A percentile compares a stretch with the other conserved stretches of the same genome.
Conservation (phyloP, 2,113 vertebrate species). For the Chloropsis hardwickii region DNA sequence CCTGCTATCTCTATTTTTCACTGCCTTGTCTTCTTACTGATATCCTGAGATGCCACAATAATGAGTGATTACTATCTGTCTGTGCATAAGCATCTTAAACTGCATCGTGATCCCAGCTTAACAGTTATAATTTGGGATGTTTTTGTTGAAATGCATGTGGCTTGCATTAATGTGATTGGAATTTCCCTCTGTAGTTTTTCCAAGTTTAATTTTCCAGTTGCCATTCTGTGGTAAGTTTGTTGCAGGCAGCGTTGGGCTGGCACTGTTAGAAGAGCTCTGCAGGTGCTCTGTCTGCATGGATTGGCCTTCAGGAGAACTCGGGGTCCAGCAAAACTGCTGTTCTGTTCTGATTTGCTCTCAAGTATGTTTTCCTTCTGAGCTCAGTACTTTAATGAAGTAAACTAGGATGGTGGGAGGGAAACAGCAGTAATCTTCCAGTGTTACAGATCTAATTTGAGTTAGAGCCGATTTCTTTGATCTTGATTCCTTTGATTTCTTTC, state of each 20-base stretch:
- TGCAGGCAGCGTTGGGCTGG: accelerated
- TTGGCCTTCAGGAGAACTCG: background rate
- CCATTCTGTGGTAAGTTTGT: background rate
- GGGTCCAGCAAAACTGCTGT: background rate
- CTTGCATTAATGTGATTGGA: background rate
- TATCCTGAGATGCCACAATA: background rate
- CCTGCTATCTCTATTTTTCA: background rate
- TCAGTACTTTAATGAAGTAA: background rate
- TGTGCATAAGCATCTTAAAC: background rate
- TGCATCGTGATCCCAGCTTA: background rate
- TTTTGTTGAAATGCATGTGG: background rate
- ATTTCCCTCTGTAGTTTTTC: background rate
- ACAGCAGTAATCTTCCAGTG: background rate
- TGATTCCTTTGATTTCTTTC: too few species aligned
- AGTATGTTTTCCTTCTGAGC: background rate
- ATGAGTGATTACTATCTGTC: background rate
- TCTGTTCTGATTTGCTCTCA: background rate
- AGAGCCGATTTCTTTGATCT: background rate
- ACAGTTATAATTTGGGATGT: background rate
- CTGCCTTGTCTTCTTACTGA: background rate
- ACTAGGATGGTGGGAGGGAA: background rate
- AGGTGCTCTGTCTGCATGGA: background rate
- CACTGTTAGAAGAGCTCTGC: background rate
- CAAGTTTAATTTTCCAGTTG: background rate
- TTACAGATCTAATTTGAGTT: background rate